Evolutionary conservation across 1,140 invertebrate species (phyloP).

Genomic region (Cherax quadricarinatus): DNA sequence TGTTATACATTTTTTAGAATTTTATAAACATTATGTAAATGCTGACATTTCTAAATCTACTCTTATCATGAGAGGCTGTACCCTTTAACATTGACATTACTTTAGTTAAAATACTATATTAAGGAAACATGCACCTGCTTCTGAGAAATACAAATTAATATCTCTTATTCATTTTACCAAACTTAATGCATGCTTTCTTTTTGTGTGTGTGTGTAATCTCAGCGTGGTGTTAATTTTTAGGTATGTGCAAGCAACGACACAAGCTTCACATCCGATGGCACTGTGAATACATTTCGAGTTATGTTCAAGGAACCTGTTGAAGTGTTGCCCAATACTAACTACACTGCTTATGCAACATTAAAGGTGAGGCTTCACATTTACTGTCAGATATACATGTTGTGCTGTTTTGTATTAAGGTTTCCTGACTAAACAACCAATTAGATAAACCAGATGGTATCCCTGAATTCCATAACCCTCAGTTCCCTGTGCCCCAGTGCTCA

Average conservation of each 20-base stretch:
- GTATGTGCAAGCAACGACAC: slow-evolving; percentile 86
- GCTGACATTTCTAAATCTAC: no score
- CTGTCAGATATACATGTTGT: no score
- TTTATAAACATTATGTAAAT: no score
- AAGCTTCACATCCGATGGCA: slow-evolving; percentile 88
- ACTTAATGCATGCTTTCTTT: background rate
- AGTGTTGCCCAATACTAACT: slow-evolving; percentile 87
- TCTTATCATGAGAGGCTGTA: no score
- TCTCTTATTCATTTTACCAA: background rate
- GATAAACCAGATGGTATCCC: no score
- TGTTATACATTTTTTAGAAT: no score
- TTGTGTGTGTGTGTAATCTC: background rate
- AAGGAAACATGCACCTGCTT: background rate
- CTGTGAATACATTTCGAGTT: slow-evolving; percentile 88
- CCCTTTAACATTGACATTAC: no score
- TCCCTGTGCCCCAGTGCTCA: no score
- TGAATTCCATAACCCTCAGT: no score
- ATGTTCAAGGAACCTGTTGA: slow-evolving; percentile 94
- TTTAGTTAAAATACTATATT: no score
- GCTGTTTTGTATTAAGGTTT: no score
- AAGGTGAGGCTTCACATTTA: slow-evolving; percentile 80
- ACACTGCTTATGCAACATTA: slow-evolving; percentile 88
- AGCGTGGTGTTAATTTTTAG: slow-evolving; percentile 32
- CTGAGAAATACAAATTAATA: background rate
- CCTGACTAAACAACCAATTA: no score